Percentiles rank a stretch among this genome's conserved stretches.
These are phyloP conservation scores for Anorthoa munda DNA, from an alignment of 2,888 invertebrate species.

Conservation along the genomic window DNA sequence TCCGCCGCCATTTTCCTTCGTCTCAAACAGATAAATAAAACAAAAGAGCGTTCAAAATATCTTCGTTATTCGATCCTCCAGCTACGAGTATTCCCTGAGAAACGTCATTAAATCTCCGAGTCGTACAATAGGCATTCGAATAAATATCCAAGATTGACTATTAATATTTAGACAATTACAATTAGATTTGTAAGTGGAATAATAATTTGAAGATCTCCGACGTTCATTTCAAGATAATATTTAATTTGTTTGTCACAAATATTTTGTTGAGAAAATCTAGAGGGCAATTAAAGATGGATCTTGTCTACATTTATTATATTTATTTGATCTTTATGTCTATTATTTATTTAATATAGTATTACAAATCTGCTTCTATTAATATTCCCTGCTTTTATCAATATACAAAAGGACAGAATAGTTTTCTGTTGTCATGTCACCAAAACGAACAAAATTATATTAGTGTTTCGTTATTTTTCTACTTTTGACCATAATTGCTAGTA, in stretches of 20 bases:
- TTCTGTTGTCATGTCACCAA: no score
- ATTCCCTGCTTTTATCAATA: not conserved
- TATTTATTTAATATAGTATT: not conserved
- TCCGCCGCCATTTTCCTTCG: not conserved
- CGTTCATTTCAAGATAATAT: constrained; percentile 40
- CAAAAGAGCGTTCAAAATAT: constrained; percentile 20
- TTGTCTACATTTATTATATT: constrained; percentile 1
- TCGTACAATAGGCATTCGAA: constrained; percentile 33
- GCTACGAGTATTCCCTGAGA: constrained; percentile 16
- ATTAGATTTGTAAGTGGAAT: constrained; percentile 47
- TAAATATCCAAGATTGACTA: constrained; percentile 52
- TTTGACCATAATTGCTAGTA: no score
- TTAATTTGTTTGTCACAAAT: constrained; percentile 28
- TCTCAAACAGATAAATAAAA: constrained; percentile 9
- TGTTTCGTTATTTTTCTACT: no score
- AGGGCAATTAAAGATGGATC: constrained; percentile 1
- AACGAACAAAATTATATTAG: no score
- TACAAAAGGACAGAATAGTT: not conserved
- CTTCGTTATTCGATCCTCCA: constrained; percentile 18
- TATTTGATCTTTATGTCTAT: not conserved
- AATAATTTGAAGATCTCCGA: constrained; percentile 23
- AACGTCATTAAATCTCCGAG: constrained; percentile 42
- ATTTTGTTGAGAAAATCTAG: constrained; percentile 17
- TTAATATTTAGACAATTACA: constrained; percentile 57
- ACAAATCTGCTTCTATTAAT: not conserved